These are phyloP conservation scores for Orthosia gracilis DNA, from an alignment of 2,888 invertebrate species.

Conservation along the genomic window DNA sequence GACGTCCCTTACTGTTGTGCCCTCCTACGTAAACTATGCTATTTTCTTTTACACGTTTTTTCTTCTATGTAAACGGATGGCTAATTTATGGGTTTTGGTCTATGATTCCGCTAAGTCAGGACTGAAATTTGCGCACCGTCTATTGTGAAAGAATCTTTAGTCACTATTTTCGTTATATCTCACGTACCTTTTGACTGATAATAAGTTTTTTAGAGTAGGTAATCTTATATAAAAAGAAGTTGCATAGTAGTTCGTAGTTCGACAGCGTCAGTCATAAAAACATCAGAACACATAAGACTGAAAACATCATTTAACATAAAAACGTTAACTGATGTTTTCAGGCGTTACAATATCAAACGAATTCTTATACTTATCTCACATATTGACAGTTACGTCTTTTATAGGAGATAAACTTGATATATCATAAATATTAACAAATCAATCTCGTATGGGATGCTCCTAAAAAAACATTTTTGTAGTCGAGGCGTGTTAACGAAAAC, in stretches of 20 bases:
- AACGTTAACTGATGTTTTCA: neutral
- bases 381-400: neutral
- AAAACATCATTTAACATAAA: too few relatives aligned
- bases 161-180: neutral
- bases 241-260: too few relatives aligned
- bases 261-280: too few relatives aligned
- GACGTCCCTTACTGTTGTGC: conserved; percentile 52
- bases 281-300: too few relatives aligned
- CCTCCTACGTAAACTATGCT: conserved; percentile 11
- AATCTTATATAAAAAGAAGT: too few relatives aligned
- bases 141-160: neutral
- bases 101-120: neutral
- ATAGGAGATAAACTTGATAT: conserved; percentile 5
- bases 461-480: neutral
- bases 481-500: neutral
- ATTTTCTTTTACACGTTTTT: conserved; percentile 8
- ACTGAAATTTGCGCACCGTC: neutral
- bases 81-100: neutral
- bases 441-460: neutral
- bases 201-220: too few relatives aligned
- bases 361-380: neutral
- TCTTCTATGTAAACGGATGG: neutral
- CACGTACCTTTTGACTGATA: too few relatives aligned
- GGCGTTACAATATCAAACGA: neutral
- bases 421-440: conserved; percentile 10